Conservation (phyloP, 23 tunicate genomes). For the Corella eumyota region DNA sequence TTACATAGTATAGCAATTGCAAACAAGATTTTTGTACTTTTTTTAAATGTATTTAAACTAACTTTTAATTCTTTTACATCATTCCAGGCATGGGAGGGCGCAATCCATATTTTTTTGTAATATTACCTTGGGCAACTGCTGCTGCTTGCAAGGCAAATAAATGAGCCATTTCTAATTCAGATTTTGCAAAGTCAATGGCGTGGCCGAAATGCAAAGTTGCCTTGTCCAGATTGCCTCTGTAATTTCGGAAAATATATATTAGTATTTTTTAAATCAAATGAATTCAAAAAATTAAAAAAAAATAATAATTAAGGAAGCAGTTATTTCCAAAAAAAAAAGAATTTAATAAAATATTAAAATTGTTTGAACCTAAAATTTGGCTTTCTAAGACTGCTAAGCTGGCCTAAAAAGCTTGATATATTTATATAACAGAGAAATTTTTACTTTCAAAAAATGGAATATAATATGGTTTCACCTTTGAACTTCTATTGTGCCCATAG, state of each 20-base stretch:
- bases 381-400: too few species aligned
- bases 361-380: too few species aligned
- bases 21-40: too few species aligned
- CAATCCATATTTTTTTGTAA: constrained; percentile 70
- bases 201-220: constrained; percentile 57
- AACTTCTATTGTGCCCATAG: constrained; percentile 83
- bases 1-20: too few species aligned
- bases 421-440: too few species aligned
- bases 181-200: constrained; percentile 58
- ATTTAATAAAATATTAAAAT: not conserved
- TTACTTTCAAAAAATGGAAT: too few species aligned
- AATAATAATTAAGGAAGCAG: not conserved
- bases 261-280: not conserved
- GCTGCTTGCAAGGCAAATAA: constrained; percentile 79
- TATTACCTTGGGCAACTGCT: constrained; percentile 67
- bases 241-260: not conserved
- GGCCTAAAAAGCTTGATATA: too few species aligned
- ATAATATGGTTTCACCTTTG: too few species aligned
- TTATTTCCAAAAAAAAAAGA: not conserved
- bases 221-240: constrained; percentile 68
- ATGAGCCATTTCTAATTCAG: constrained; percentile 86
- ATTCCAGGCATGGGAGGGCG: constrained; percentile 22
- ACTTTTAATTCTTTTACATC: not conserved
- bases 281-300: not conserved
- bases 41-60: too few species aligned